Conservation (phyloP, 2,888 invertebrate genomes). For the Agrochola litura region DNA sequence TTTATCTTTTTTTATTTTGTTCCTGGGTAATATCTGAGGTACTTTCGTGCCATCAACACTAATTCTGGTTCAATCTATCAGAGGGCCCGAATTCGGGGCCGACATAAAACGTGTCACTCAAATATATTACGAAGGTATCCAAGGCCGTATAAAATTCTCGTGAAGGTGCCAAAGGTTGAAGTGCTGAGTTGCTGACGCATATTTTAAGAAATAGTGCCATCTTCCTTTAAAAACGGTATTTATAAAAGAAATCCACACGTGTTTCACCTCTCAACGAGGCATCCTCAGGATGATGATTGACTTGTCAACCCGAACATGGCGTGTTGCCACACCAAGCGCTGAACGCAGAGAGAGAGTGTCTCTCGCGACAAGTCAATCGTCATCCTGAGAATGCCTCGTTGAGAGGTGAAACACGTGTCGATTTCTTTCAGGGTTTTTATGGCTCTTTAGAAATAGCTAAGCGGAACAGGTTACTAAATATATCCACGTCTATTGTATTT, state of each 20-base stretch:
- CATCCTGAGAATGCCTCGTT: too few relatives aligned
- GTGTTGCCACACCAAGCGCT: too few relatives aligned
- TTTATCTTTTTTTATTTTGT: slow-evolving; percentile 18
- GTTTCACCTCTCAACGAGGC: too few relatives aligned
- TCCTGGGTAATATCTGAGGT: slow-evolving; percentile 24
- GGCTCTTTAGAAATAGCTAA: too few relatives aligned
- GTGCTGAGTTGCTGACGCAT: slow-evolving; percentile 44
- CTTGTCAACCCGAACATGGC: too few relatives aligned
- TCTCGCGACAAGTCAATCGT: too few relatives aligned
- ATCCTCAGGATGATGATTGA: too few relatives aligned
- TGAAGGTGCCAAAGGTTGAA: slow-evolving; percentile 32
- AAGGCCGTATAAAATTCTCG: slow-evolving; percentile 38
- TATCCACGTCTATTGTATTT: too few relatives aligned
- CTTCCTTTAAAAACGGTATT: slow-evolving; percentile 3
- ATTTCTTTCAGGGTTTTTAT: too few relatives aligned
- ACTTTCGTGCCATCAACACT: slow-evolving; percentile 31
- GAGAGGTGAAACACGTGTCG: too few relatives aligned
- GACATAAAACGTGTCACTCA: slow-evolving; percentile 62
- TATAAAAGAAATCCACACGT: neutral
- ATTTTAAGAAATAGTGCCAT: slow-evolving; percentile 43
- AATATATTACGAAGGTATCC: slow-evolving; percentile 48
- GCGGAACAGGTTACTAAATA: too few relatives aligned
- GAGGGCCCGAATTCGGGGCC: slow-evolving; percentile 25
- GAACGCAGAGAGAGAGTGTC: too few relatives aligned
- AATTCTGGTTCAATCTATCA: slow-evolving; percentile 61